Evolutionary conservation across 1,140 invertebrate species (phyloP), one percentile per base, ranked within the genome.

Genomic region (Drosophila quadrilineata): DNA sequence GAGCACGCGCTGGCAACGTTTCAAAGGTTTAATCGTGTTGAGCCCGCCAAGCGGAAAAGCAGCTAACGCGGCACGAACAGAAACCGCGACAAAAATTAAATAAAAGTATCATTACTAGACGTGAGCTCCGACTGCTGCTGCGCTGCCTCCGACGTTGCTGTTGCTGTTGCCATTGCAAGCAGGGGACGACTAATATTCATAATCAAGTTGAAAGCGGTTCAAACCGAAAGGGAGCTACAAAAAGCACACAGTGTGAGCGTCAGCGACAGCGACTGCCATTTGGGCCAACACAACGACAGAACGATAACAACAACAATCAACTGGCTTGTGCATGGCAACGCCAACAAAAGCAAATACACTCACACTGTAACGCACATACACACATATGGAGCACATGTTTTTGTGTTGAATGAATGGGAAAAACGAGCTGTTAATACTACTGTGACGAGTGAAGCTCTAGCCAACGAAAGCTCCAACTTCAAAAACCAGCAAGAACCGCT

Each of bases 201-300:
- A 84, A 79, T 75, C 79, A 54, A 65, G 74, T 85, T 85, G 58
- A 54, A 85, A 85, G 79, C 79, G 56, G 74, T 85, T 85, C 50
- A 49, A 85, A 85, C 79, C 58, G 66, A 64, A 57, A 41, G 29
- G 40, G 54, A 73, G 59, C 57, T 63, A 52, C 67, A 71, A 40
- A 62, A 65, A 69, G 65, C 56, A 48, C 53, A 36, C 36, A 28
- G 46, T 35, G 33, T n/a, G 12, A 21, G 10, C 28, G 45, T 9
- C 24, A 49, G 31, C n/a, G 10, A 46, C 31, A 17, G 3, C 58
- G 48, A 67, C 66, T 62, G 62, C 45, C 65, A 75, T 76, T 72
- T 71, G 69, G 69, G 63, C 77, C 60, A 75, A 80, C 33, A 65
- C 43, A 33, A 41, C 16, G 35, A 33, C 35, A 17, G 21, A 53